phyloP scores from a whole-genome alignment of 1,140 invertebrate species.

The Neomicropteryx cornuta region DNA sequence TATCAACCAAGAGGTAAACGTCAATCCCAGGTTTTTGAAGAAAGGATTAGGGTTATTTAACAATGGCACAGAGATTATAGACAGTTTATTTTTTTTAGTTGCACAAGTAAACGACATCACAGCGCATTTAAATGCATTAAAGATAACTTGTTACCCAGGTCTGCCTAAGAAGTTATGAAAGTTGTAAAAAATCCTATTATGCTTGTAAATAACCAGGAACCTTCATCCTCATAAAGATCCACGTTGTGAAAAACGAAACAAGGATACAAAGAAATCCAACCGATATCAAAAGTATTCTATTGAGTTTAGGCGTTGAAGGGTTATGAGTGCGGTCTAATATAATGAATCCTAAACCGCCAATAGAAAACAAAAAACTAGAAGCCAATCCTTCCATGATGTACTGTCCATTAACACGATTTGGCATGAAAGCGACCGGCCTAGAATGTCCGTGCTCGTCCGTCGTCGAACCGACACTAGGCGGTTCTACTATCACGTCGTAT shows the following conservation, averaged over 20 bases:
- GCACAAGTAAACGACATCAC: neutral
- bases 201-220: conserved; percentile 67
- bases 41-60: no score
- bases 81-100: conserved; percentile 3
- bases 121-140: conserved; percentile 2
- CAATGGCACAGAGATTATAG: no score
- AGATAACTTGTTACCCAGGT: no score
- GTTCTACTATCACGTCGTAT: conserved; percentile 97
- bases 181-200: conserved; percentile 21
- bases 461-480: conserved; percentile 93
- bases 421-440: conserved; percentile 95
- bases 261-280: conserved; percentile 90
- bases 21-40: no score
- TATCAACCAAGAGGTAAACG: no score
- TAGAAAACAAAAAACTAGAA: conserved; percentile 90
- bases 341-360: conserved; percentile 94
- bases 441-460: conserved; percentile 95
- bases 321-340: conserved; percentile 91
- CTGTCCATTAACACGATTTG: conserved; percentile 95
- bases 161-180: no score
- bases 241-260: conserved; percentile 91
- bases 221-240: conserved; percentile 99
- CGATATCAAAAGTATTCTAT: conserved; percentile 81
- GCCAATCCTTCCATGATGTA: conserved; percentile 98
- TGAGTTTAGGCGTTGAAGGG: conserved; percentile 83